These are phyloP conservation scores for Eleginops maclovinus DNA, from an alignment of 2,113 vertebrate species.

Conservation along the genomic window DNA sequence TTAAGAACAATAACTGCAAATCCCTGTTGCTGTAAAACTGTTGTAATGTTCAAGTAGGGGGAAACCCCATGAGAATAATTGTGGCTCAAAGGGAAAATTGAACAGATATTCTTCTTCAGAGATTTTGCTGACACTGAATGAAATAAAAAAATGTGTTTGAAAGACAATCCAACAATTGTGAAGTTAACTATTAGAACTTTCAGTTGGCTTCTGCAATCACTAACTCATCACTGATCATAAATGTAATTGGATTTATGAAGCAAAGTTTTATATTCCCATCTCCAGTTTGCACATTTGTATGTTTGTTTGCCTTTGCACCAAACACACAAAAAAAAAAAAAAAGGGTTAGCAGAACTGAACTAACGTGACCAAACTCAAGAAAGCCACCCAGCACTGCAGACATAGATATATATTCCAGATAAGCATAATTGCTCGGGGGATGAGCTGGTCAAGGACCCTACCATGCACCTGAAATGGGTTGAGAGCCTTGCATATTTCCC, in stretches of 20 bases:
- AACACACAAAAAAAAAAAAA: not conserved
- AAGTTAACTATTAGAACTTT: not conserved
- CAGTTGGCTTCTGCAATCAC: not conserved
- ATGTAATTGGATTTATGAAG: constrained; percentile 34
- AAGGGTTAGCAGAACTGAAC: constrained; percentile 10
- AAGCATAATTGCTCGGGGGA: constrained; percentile 42
- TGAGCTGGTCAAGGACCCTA: constrained; percentile 45
- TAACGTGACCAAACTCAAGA: constrained; percentile 1
- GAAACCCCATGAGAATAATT: constrained; percentile 3
- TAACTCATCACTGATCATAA: constrained; percentile 8
- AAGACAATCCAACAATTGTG: not conserved
- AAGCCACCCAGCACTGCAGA: not conserved
- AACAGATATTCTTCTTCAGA: not conserved
- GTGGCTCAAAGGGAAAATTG: not conserved
- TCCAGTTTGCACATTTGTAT: not conserved
- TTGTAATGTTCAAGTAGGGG: not conserved
- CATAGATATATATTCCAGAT: constrained; percentile 38
- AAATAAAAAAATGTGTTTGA: not conserved
- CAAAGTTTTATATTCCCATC: constrained; percentile 12
- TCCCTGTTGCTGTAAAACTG: constrained; percentile 9
- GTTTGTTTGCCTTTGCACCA: not conserved
- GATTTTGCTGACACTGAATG: not conserved
- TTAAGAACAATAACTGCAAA: constrained; percentile 36
- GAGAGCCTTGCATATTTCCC: constrained; percentile 49
- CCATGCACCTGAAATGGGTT: constrained; percentile 50